Evolutionary conservation across 2,888 invertebrate genomes (phyloP).

Genomic region (Plemyria rubiginata): DNA sequence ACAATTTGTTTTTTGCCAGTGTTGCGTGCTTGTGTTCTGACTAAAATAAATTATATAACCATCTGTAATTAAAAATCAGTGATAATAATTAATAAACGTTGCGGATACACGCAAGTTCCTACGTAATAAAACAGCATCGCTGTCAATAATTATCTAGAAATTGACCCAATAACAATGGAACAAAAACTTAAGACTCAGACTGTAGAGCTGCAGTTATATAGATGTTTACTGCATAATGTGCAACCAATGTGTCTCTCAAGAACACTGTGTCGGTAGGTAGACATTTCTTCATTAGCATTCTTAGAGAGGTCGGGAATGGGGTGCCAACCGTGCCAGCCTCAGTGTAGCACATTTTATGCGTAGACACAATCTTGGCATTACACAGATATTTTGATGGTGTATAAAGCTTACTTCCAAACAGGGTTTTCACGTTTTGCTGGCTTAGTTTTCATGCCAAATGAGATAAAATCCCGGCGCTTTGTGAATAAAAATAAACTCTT

Average conservation of each 20-base stretch:
- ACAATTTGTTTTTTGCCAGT: neutral
- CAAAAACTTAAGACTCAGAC: slow-evolving; percentile 11
- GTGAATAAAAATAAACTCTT: too few species aligned
- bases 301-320: slow-evolving; percentile 37
- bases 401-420: slow-evolving; percentile 33
- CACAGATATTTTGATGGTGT: slow-evolving; percentile 32
- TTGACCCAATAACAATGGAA: slow-evolving; percentile 22
- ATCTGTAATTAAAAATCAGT: slow-evolving; percentile 22
- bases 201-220: slow-evolving; percentile 3
- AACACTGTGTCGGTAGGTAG: slow-evolving; percentile 25
- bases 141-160: slow-evolving; percentile 30
- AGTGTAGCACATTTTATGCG: slow-evolving; percentile 35
- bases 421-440: slow-evolving; percentile 27
- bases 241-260: slow-evolving; percentile 9
- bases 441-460: slow-evolving; percentile 26
- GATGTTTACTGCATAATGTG: slow-evolving; percentile 2
- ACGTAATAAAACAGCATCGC: slow-evolving; percentile 20
- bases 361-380: slow-evolving; percentile 40
- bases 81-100: slow-evolving; percentile 21
- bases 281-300: slow-evolving; percentile 41
- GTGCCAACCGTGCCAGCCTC: slow-evolving; percentile 34
- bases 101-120: slow-evolving; percentile 21
- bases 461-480: slow-evolving; percentile 7
- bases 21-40: slow-evolving; percentile 19
- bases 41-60: slow-evolving; percentile 20